Evolutionary conservation across 30 jellyfish, hydroid and myxozoan genomes (phyloP).

Genomic region (Aurelia sp.): DNA sequence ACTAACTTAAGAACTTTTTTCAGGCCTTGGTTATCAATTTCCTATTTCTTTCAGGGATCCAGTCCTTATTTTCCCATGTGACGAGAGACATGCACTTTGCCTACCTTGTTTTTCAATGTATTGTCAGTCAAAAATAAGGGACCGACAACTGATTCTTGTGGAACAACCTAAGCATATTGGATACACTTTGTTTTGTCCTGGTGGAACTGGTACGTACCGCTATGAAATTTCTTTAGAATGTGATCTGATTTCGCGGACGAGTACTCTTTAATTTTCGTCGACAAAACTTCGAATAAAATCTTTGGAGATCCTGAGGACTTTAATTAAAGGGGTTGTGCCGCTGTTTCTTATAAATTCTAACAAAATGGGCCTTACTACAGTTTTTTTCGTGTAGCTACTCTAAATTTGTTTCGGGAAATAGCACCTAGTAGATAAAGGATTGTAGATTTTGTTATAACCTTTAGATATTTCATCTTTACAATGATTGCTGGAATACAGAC

Average conservation of each 20-base stretch:
- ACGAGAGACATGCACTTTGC: constrained; percentile 76
- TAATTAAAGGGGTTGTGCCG: too few species aligned
- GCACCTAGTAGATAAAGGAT: too few species aligned
- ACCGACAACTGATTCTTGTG: constrained; percentile 66
- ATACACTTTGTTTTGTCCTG: constrained; percentile 89
- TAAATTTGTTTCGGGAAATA: too few species aligned
- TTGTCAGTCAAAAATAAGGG: constrained; percentile 58
- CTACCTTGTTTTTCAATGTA: constrained; percentile 75
- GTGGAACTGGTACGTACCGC: constrained; percentile 68
- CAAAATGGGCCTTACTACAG: too few species aligned
- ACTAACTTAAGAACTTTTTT: too few species aligned
- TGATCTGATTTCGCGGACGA: neutral
- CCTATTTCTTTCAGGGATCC: constrained; percentile 53
- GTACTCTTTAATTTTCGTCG: neutral
- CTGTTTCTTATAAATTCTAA: too few species aligned
- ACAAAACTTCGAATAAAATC: neutral
- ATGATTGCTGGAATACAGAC: too few species aligned
- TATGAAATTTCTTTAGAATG: too few species aligned
- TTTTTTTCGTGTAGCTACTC: too few species aligned
- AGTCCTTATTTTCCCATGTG: constrained; percentile 82
- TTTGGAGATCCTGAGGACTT: neutral
- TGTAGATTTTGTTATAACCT: too few species aligned
- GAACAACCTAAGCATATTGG: constrained; percentile 57
- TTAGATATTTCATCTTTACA: too few species aligned
- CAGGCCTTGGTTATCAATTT: too few species aligned